Conservation (phyloP, 2,888 invertebrate genomes). For the Caradrina clavipalpis region DNA sequence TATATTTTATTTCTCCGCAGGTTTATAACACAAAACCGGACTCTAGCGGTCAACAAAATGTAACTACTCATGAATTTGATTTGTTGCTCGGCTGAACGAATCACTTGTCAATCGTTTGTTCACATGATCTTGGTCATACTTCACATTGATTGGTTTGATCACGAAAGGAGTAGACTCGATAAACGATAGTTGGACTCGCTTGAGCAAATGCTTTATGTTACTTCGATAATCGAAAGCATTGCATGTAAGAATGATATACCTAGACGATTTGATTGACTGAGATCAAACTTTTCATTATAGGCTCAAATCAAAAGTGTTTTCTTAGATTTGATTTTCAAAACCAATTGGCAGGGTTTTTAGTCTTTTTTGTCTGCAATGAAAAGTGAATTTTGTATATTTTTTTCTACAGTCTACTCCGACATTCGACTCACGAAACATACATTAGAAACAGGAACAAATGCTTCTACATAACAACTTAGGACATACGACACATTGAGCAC, state of each 20-base stretch:
- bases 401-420: slow-evolving; percentile 77
- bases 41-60: slow-evolving; percentile 91
- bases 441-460: slow-evolving; percentile 61
- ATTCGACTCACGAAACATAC: slow-evolving; percentile 62
- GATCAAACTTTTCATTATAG: slow-evolving; percentile 84
- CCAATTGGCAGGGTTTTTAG: slow-evolving; percentile 78
- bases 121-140: slow-evolving; percentile 87
- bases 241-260: slow-evolving; percentile 79
- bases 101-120: slow-evolving; percentile 86
- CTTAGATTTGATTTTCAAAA: slow-evolving; percentile 50
- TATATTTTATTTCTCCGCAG: slow-evolving; percentile 90
- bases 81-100: slow-evolving; percentile 88
- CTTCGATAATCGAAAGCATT: slow-evolving; percentile 75
- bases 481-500: slow-evolving; percentile 73
- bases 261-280: slow-evolving; percentile 68
- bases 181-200: slow-evolving; percentile 81
- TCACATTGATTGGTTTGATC: slow-evolving; percentile 87
- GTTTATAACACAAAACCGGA: slow-evolving; percentile 91
- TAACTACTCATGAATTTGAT: slow-evolving; percentile 87
- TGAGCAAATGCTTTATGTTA: slow-evolving; percentile 83
- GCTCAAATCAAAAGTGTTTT: slow-evolving; percentile 73
- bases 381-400: slow-evolving; percentile 74
- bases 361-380: slow-evolving; percentile 81
- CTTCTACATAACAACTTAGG: slow-evolving; percentile 71
- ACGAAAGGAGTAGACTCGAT: slow-evolving; percentile 84